Evolutionary conservation across 1,140 invertebrate genomes (phyloP), one percentile per base, ranked within the genome.

Genomic region (Drosophila kohkoa): DNA sequence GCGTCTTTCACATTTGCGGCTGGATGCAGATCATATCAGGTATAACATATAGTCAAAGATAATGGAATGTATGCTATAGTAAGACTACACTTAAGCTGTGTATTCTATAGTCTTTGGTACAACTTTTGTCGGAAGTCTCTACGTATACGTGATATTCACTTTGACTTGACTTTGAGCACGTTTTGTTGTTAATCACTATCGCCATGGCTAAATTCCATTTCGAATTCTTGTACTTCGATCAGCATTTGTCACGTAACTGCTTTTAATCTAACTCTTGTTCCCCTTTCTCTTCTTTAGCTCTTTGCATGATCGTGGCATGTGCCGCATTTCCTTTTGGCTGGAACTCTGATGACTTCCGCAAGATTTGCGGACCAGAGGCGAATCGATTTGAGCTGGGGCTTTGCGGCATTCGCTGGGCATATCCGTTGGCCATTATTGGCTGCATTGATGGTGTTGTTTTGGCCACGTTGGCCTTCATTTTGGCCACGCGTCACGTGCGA

Each of bases 361-460:
- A 96, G 75, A 96, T 99, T 0, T 99, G 99, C 90, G 98, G 98
- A 0, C 94, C 95, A 8, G 94, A 96, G 6, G 96, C 97, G 1
- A 95, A 95, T 78, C 95, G 95, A 35, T 98, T 96, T 91, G 94
- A 94, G 83, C 94, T 96, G 76, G 96, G 96, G 45, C 94, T 96
- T 7, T 99, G 99, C 92, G 96, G 95, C 41, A 95, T 99, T 13
- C 95, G 98, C 75, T 99, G 99, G 99, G 98, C 98, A 0, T 99
- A 98, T 93, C 95, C 99, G 5, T 94, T 99, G 67, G 98, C 98
- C 10, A 96, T 98, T 55, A 98, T 99, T 54, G 96, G 96, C 0
- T 97, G 98, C 68, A 93, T 99, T 72, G 98, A 99, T 93, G 97
- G 97, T 28, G 93, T 96, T 7, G 97, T 98, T 55, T 93, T 99